Evolutionary conservation across 2,797 vertebrate species (phyloP).

Genomic region (Labeo calbasu): DNA sequence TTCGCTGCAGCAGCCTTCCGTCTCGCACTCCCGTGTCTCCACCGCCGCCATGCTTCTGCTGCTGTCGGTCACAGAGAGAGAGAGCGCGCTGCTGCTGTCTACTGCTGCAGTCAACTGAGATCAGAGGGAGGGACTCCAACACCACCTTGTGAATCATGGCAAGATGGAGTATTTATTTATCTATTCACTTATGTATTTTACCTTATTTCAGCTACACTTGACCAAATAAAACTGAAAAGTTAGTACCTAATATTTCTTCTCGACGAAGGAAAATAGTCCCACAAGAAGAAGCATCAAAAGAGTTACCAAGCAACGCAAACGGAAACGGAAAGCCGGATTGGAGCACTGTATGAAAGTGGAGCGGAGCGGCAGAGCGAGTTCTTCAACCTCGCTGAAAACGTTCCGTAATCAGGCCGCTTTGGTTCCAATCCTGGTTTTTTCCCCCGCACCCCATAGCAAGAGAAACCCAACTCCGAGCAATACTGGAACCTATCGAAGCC

Average conservation of each 20-base stretch:
- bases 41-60: constrained; percentile 84
- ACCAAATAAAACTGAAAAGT: not conserved
- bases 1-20: constrained; percentile 89
- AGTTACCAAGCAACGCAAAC: not conserved
- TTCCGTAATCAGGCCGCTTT: not conserved
- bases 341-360: not conserved
- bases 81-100: constrained; percentile 15
- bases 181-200: too few relatives aligned
- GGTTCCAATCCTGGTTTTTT: not conserved
- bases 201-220: not conserved
- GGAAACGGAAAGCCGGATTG: not conserved
- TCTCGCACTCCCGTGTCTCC: constrained; percentile 92
- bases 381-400: not conserved
- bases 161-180: not conserved
- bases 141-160: not conserved
- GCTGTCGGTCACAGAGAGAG: constrained; percentile 63
- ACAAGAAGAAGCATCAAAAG: not conserved
- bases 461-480: not conserved
- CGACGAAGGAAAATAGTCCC: not conserved
- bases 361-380: not conserved
- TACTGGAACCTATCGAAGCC: too few relatives aligned
- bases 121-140: constrained; percentile 48
- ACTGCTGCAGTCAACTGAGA: constrained; percentile 37
- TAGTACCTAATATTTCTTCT: not conserved
- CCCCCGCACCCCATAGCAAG: not conserved